These are phyloP conservation scores for Hemiprocne comata DNA, from an alignment of 2,113 vertebrate species.

Conservation along the genomic window DNA sequence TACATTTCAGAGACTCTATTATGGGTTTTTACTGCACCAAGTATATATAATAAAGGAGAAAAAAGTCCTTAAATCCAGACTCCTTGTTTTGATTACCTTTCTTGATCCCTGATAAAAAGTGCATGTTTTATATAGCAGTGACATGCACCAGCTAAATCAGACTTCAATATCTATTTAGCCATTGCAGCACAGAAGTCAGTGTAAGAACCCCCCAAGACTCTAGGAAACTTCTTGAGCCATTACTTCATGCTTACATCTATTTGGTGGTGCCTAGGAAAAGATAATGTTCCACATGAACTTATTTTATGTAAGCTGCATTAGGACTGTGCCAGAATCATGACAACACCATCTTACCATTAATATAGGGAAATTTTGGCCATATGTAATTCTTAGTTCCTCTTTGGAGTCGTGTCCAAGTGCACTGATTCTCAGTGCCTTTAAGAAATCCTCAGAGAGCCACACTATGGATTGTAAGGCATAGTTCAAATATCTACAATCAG, in stretches of 20 bases:
- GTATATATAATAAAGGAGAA: neutral
- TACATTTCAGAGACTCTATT: neutral
- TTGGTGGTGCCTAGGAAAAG: neutral
- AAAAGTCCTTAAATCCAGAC: neutral
- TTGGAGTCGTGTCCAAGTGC: neutral
- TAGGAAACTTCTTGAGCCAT: neutral
- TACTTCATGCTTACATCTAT: neutral
- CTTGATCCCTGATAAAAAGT: neutral
- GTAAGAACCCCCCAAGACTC: neutral
- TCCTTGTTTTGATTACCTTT: neutral
- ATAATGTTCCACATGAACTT: neutral
- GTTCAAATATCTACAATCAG: neutral
- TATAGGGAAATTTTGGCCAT: neutral
- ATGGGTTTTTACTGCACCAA: neutral
- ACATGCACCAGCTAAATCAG: neutral
- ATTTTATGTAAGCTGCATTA: accelerated
- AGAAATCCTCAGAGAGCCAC: neutral
- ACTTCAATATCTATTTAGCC: neutral
- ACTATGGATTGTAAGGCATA: neutral
- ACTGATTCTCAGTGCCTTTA: neutral
- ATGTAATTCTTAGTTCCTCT: neutral
- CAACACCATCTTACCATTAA: neutral
- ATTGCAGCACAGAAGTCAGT: neutral
- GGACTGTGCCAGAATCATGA: accelerated
- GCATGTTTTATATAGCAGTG: neutral